Evolutionary conservation across 2,113 vertebrate species (phyloP).

Genomic region (Nesogale talazaci): DNA sequence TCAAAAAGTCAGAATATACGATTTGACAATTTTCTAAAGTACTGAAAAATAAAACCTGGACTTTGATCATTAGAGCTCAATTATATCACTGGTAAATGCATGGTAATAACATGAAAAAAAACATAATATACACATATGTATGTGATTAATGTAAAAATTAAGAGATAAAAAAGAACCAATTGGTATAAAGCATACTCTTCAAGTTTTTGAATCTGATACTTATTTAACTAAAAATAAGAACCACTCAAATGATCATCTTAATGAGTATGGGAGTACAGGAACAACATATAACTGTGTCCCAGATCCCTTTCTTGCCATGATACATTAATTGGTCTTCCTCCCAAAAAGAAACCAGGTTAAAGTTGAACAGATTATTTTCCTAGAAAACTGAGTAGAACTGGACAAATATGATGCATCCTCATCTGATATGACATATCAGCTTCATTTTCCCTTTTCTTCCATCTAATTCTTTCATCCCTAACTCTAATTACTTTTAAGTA

Average conservation of each 20-base stretch:
- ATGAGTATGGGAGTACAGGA: background rate
- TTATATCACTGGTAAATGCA: background rate
- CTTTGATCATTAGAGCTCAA: constrained; percentile 1
- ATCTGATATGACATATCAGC: no score
- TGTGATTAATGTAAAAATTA: background rate
- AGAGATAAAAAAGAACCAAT: background rate
- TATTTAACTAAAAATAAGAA: background rate
- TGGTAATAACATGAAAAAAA: background rate
- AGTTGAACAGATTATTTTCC: background rate
- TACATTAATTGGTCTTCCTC: background rate
- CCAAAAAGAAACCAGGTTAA: background rate
- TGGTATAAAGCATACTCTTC: background rate
- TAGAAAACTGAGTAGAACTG: background rate
- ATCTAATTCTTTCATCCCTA: background rate
- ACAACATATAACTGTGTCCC: background rate
- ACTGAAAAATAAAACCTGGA: constrained; percentile 18
- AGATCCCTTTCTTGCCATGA: background rate
- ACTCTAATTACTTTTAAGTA: background rate
- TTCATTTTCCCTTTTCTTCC: background rate
- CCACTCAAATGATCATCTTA: background rate
- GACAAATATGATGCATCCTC: background rate
- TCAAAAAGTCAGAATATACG: background rate
- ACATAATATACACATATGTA: background rate
- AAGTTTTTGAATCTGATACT: background rate
- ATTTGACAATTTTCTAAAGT: background rate